Conservation (phyloP, 2,888 invertebrate genomes). For the Eurytoma californica region DNA sequence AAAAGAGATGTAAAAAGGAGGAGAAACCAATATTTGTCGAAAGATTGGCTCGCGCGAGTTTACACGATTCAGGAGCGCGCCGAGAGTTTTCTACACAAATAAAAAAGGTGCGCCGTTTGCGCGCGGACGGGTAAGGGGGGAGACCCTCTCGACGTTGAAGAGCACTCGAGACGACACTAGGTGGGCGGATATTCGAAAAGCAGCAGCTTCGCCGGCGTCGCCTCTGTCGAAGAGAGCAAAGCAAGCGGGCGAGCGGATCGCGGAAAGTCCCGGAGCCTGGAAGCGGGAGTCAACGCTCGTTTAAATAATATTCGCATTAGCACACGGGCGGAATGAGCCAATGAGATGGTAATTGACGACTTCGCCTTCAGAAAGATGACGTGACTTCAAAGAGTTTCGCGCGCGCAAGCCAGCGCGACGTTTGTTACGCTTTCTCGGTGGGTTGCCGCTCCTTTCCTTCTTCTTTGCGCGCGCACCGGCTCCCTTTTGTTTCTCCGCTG, state of each 20-base stretch:
- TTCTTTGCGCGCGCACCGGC: not conserved
- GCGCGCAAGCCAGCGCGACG: slow-evolving; percentile 7
- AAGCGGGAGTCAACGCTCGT: not conserved
- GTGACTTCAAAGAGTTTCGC: slow-evolving; percentile 66
- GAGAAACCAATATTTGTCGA: slow-evolving; percentile 34
- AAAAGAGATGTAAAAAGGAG: not conserved
- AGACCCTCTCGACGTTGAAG: slow-evolving; percentile 56
- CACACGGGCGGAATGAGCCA: slow-evolving; percentile 71
- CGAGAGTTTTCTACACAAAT: slow-evolving; percentile 51
- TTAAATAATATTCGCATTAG: slow-evolving; percentile 70
- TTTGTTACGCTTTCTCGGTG: slow-evolving; percentile 37
- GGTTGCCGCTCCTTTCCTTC: not conserved
- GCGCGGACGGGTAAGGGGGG: slow-evolving; percentile 16
- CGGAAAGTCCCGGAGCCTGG: slow-evolving; percentile 9
- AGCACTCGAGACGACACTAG: slow-evolving; percentile 63
- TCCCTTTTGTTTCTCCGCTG: not conserved
- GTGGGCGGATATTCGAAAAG: slow-evolving; percentile 66
- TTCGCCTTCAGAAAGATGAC: slow-evolving; percentile 55
- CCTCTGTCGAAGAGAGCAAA: slow-evolving; percentile 59
- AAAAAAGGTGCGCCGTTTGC: slow-evolving; percentile 40
- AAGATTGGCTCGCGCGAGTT: slow-evolving; percentile 17
- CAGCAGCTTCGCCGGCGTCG: slow-evolving; percentile 47
- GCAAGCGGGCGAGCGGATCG: slow-evolving; percentile 55
- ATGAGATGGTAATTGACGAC: slow-evolving; percentile 73
- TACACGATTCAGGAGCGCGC: slow-evolving; percentile 44